Evolutionary conservation across 64 coral and sea anemone genomes (phyloP).

Genomic region (Porites lutea): DNA sequence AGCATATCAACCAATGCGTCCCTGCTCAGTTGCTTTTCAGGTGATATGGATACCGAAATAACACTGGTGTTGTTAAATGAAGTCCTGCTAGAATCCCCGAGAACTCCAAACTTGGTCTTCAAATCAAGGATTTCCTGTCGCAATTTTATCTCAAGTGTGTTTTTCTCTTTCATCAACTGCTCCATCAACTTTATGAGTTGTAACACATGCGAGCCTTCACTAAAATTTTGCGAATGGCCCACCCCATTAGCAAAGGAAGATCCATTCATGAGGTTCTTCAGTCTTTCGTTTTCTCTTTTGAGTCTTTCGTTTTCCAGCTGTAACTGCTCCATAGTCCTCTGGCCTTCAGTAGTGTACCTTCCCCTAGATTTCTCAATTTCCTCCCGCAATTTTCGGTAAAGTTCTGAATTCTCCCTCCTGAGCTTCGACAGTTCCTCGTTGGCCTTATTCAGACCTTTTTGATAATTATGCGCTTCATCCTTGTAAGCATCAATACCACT

Average conservation of each 20-base stretch:
- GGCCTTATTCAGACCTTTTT: conserved; percentile 1
- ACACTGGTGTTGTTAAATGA: conserved; percentile 34
- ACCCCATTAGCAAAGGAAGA: conserved; percentile 23
- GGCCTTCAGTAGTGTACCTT: conserved; percentile 12
- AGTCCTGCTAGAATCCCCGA: conserved; percentile 27
- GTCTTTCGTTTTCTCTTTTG: conserved; percentile 77
- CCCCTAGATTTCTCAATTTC: conserved; percentile 44
- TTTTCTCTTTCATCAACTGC: conserved; percentile 91
- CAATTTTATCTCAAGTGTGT: conserved; percentile 81
- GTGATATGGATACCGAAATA: conserved; percentile 34
- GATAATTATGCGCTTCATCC: background rate
- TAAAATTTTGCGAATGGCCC: conserved; percentile 40
- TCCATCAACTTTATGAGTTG: conserved; percentile 96
- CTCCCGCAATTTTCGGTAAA: conserved; percentile 82
- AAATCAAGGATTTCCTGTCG: conserved; percentile 84
- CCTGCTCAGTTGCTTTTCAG: conserved; percentile 67
- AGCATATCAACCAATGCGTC: conserved; percentile 71
- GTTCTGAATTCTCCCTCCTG: conserved; percentile 72
- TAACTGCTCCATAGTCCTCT: conserved; percentile 49
- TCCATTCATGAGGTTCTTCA: conserved; percentile 59
- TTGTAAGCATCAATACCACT: conserved; percentile 14
- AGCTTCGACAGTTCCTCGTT: conserved; percentile 72
- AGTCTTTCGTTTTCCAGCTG: conserved; percentile 74
- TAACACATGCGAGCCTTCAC: conserved; percentile 64
- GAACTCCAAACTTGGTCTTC: conserved; percentile 73